A percentile compares a stretch with the other conserved stretches of the same genome.
phyloP scores from a whole-genome alignment of 2,888 invertebrate genomes.

The Mermis nigrescens region DNA sequence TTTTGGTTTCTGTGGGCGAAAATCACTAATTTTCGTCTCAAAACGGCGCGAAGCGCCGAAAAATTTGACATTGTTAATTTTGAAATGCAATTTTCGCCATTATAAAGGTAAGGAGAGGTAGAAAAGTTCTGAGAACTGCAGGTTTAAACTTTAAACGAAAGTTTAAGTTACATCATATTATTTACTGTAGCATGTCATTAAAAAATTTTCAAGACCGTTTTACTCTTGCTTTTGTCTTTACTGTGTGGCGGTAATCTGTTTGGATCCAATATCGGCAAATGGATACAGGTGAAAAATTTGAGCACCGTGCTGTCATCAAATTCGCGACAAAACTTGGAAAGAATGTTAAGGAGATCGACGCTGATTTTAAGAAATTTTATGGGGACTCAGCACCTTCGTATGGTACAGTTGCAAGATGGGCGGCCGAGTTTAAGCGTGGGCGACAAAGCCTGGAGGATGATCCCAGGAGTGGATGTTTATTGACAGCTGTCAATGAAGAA shows the following conservation, averaged over 20 bases:
- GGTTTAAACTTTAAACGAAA: neutral
- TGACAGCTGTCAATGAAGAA: too few relatives aligned
- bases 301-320: neutral
- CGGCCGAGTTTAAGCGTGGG: too few relatives aligned
- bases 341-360: neutral
- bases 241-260: neutral
- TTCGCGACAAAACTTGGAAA: slow-evolving; percentile 3
- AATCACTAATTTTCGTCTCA: too few relatives aligned
- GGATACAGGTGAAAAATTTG: neutral
- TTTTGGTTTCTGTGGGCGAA: too few relatives aligned
- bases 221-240: neutral
- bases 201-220: neutral
- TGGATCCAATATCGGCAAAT: neutral
- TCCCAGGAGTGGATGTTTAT: too few relatives aligned
- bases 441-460: too few relatives aligned
- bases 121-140: neutral
- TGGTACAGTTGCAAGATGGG: too few relatives aligned
- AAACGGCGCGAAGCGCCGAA: too few relatives aligned
- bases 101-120: too few relatives aligned
- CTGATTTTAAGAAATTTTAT: neutral
- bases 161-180: neutral
- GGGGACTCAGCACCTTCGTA: neutral
- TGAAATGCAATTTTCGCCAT: too few relatives aligned
- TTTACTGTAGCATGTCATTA: neutral
- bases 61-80: too few relatives aligned